phyloP scores from a whole-genome alignment of 2,888 invertebrate species.

The Pristionchus maxplancki region DNA sequence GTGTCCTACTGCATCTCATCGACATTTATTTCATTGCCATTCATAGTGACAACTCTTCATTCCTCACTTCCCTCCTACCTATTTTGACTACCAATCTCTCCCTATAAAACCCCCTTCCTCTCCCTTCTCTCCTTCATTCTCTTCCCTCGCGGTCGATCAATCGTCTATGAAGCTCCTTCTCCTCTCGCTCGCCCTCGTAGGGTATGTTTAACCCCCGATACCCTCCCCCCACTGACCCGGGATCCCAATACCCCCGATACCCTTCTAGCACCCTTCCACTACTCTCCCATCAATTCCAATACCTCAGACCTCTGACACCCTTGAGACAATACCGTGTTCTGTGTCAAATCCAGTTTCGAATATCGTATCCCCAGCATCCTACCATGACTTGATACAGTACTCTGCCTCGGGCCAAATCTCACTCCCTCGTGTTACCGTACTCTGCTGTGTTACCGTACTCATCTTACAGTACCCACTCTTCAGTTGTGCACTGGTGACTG shows the following conservation, averaged over 20 bases:
- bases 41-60: too few relatives aligned
- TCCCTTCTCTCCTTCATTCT: neutral
- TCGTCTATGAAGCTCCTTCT: neutral
- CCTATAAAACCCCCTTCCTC: neutral
- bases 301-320: too few relatives aligned
- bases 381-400: too few relatives aligned
- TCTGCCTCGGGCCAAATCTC: neutral
- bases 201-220: neutral
- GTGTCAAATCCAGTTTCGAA: too few relatives aligned
- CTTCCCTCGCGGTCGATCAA: neutral
- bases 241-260: neutral
- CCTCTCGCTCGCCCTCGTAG: neutral
- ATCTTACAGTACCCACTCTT: too few relatives aligned
- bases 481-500: neutral
- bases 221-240: neutral
- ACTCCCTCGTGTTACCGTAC: neutral
- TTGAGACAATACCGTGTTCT: too few relatives aligned
- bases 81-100: neutral
- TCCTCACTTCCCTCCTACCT: too few relatives aligned
- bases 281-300: too few relatives aligned
- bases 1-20: too few relatives aligned
- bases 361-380: too few relatives aligned
- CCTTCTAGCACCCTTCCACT: neutral
- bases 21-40: too few relatives aligned
- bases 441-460: neutral